phyloP scores from a whole-genome alignment of 2,113 vertebrate genomes.

The Holacanthus passer region DNA sequence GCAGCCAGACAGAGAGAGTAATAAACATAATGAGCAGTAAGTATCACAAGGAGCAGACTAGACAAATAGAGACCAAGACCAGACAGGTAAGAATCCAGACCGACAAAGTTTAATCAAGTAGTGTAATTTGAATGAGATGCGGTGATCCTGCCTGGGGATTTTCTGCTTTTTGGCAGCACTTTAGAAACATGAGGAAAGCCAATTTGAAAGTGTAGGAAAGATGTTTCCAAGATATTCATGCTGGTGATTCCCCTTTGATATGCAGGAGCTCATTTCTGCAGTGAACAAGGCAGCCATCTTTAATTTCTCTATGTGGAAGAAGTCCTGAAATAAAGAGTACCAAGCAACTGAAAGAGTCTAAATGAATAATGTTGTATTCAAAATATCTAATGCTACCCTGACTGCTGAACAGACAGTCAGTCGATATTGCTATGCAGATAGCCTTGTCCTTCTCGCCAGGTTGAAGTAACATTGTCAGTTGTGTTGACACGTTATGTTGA shows the following conservation, averaged over 20 bases:
- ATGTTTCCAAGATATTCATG: not conserved
- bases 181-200: constrained; percentile 23
- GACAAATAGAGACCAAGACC: constrained; percentile 51
- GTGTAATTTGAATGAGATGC: constrained; percentile 43
- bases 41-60: constrained; percentile 39
- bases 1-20: constrained; percentile 41
- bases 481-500: not conserved
- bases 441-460: not conserved
- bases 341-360: not conserved
- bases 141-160: constrained; percentile 32
- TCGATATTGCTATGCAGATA: constrained; percentile 1
- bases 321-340: not conserved
- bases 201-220: not conserved
- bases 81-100: constrained; percentile 61
- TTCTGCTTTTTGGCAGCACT: constrained; percentile 26
- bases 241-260: not conserved
- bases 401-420: not conserved
- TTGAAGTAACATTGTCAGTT: constrained; percentile 1
- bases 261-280: not conserved
- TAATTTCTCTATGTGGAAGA: not conserved
- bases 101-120: constrained; percentile 33
- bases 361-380: not conserved
- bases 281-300: not conserved
- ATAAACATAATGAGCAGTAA: constrained; percentile 45
- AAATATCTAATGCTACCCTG: not conserved